Evolutionary conservation across 2,888 invertebrate genomes (phyloP).

Genomic region (Aquatica leii): DNA sequence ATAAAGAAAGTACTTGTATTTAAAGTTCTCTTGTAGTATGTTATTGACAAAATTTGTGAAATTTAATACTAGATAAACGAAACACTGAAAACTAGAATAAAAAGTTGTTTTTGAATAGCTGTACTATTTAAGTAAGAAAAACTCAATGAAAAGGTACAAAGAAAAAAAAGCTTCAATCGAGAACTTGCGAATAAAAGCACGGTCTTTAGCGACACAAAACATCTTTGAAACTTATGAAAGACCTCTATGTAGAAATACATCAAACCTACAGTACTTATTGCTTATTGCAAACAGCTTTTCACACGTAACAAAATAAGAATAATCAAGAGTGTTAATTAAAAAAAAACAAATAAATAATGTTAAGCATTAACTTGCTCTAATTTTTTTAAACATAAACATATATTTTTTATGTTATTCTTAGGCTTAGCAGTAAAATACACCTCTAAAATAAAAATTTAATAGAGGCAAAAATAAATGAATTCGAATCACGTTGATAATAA

Average conservation of each 20-base stretch:
- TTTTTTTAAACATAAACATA: too few species aligned
- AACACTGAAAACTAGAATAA: not conserved
- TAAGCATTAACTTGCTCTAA: too few species aligned
- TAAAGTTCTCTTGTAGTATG: too few species aligned
- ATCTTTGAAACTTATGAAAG: conserved; percentile 37
- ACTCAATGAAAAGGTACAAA: conserved; percentile 38
- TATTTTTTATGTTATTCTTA: not conserved
- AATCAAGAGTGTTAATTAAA: too few species aligned
- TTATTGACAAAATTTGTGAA: too few species aligned
- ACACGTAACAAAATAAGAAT: not conserved
- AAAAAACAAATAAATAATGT: too few species aligned
- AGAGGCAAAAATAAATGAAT: not conserved
- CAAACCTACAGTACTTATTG: conserved; percentile 27
- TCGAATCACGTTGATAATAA: conserved; percentile 4
- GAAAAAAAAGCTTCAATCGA: conserved; percentile 39
- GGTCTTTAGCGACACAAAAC: conserved; percentile 35
- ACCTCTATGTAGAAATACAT: conserved; percentile 31
- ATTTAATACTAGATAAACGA: too few species aligned
- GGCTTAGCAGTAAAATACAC: not conserved
- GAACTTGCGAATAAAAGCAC: conserved; percentile 38
- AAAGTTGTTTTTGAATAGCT: conserved; percentile 34
- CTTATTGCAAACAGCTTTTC: conserved; percentile 17
- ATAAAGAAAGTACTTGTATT: too few species aligned
- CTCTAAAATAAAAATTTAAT: not conserved
- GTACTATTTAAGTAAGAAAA: conserved; percentile 19